Conservation (phyloP, 1,140 invertebrate species). For the Steinernema khuongi region DNA sequence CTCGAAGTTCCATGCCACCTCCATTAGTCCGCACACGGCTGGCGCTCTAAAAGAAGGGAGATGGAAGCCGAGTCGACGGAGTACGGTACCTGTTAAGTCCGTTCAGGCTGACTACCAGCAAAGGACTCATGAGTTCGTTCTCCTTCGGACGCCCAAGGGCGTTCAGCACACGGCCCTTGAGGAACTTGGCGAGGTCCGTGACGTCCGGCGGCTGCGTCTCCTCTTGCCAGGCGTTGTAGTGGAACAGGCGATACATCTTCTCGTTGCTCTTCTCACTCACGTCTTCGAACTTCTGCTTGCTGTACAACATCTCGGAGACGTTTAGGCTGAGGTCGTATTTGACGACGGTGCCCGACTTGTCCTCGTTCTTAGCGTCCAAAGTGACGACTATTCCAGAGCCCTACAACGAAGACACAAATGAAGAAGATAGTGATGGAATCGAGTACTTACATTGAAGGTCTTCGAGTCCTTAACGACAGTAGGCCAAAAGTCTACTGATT, state of each 20-base stretch:
- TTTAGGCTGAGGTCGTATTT: neutral
- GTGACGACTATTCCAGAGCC: neutral
- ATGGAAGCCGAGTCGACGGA: too few species aligned
- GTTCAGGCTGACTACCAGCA: neutral
- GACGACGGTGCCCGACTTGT: neutral
- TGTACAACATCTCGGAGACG: neutral
- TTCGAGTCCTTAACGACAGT: neutral
- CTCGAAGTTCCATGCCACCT: neutral
- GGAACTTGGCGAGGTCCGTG: neutral
- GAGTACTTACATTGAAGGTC: too few species aligned
- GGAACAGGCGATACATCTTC: neutral
- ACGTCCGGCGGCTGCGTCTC: neutral
- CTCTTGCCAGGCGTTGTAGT: neutral
- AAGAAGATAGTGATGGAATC: too few species aligned
- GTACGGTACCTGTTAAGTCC: neutral
- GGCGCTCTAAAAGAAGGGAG: neutral
- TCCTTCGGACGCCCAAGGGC: neutral
- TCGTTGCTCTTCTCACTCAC: neutral
- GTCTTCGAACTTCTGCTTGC: conserved; percentile 2
- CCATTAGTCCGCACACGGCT: neutral
- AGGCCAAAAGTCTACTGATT: neutral
- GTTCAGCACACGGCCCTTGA: neutral
- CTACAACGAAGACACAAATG: neutral
- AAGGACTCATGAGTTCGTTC: neutral
- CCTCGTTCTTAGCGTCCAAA: neutral